A percentile compares a stretch with the other conserved stretches of the same genome.
phyloP scores from a whole-genome alignment of 2,113 vertebrate genomes.

The Cephalophus harveyi region DNA sequence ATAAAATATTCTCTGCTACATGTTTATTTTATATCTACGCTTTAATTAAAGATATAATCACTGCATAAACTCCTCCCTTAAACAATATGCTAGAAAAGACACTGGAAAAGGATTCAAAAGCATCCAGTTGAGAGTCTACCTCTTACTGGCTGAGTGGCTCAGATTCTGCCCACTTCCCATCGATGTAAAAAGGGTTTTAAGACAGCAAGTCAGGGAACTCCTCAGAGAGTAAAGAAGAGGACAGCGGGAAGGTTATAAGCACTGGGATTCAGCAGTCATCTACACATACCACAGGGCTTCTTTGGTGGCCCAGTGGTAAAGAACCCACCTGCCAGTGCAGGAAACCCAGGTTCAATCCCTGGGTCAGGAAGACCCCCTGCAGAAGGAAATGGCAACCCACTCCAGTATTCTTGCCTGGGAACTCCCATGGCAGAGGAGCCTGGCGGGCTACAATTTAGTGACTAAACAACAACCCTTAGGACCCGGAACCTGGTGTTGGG shows the following conservation, averaged over 20 bases:
- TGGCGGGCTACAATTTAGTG: not conserved
- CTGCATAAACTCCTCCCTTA: not conserved
- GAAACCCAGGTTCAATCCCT: not conserved
- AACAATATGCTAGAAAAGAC: not conserved
- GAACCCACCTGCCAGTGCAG: not conserved
- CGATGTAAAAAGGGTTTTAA: not conserved
- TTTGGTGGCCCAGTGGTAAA: not conserved
- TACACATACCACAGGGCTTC: not conserved
- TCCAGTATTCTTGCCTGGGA: not conserved
- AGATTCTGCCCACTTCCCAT: not conserved
- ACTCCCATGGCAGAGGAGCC: not conserved
- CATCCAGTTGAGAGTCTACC: not conserved
- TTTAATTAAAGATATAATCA: not conserved
- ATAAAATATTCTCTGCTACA: not conserved
- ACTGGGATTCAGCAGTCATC: not conserved
- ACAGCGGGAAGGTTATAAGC: not conserved
- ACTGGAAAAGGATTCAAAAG: not conserved
- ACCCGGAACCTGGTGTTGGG: not conserved
- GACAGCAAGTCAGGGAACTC: not conserved
- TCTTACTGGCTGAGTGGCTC: not conserved
- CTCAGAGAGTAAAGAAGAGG: not conserved
- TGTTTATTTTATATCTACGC: not conserved
- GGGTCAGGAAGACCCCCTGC: not conserved
- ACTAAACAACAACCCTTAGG: not conserved
- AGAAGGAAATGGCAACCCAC: not conserved